Conservation (phyloP, 2,888 invertebrate genomes). For the Sinotaia quadrata region DNA sequence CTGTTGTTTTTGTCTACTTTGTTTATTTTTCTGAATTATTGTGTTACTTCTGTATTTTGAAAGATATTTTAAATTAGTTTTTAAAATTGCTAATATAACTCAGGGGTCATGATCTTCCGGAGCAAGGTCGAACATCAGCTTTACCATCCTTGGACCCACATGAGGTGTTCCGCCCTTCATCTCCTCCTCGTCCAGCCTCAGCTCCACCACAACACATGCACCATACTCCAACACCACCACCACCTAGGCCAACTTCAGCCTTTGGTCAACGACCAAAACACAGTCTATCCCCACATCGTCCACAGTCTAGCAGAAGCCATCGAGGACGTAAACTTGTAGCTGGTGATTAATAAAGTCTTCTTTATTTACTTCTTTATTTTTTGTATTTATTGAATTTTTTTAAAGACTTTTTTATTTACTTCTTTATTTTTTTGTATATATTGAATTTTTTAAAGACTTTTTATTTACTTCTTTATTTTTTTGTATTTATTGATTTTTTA, state of each 20-base stretch:
- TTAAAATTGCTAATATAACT: no score
- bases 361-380: no score
- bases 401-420: no score
- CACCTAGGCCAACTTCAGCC: constrained; percentile 16
- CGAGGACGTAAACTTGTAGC: constrained; percentile 27
- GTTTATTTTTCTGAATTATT: no score
- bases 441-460: no score
- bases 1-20: no score
- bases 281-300: constrained; percentile 17
- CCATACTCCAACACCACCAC: constrained; percentile 19
- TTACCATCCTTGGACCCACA: constrained; percentile 51
- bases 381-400: no score
- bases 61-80: no score
- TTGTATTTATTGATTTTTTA: no score
- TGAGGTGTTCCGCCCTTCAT: constrained; percentile 47
- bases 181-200: constrained; percentile 40
- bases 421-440: no score
- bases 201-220: constrained; percentile 2
- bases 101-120: constrained; percentile 53
- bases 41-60: no score
- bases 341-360: constrained; percentile 12
- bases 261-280: neutral
- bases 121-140: constrained; percentile 46
- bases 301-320: constrained; percentile 31
- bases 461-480: no score